A percentile compares a stretch with the other conserved stretches of the same genome.
Evolutionary conservation across 2,888 invertebrate species (phyloP).

Genomic region (Syritta pipiens): DNA sequence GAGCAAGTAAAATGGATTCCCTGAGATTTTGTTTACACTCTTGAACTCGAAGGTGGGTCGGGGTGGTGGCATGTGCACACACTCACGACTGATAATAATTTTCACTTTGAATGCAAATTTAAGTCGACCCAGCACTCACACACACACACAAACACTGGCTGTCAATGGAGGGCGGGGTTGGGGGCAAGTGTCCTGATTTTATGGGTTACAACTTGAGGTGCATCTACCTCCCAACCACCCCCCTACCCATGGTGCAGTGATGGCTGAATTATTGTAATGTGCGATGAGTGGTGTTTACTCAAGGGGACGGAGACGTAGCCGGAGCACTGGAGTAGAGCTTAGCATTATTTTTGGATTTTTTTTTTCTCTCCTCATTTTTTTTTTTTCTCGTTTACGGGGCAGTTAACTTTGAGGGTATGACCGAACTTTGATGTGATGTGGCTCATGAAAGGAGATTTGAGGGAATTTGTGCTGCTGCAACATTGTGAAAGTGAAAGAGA

Average conservation of each 20-base stretch:
- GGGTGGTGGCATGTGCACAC: neutral
- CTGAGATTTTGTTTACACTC: slow-evolving; percentile 53
- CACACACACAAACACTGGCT: slow-evolving; percentile 47
- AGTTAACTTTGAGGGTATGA: slow-evolving; percentile 41
- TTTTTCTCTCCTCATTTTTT: neutral
- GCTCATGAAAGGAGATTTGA: slow-evolving; percentile 73
- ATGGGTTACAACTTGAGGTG: slow-evolving; percentile 40
- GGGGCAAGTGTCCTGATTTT: slow-evolving; percentile 58
- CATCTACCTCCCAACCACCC: no score
- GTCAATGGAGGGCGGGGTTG: slow-evolving; percentile 47
- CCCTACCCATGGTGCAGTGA: slow-evolving; percentile 36
- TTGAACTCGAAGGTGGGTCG: slow-evolving; percentile 32
- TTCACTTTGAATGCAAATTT: slow-evolving; percentile 62
- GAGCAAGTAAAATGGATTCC: slow-evolving; percentile 56
- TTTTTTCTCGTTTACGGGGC: slow-evolving; percentile 5
- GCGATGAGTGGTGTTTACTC: slow-evolving; percentile 25
- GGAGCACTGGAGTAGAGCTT: neutral
- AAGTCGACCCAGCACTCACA: slow-evolving; percentile 41
- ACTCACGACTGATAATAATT: slow-evolving; percentile 34
- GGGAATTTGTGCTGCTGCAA: slow-evolving; percentile 74
- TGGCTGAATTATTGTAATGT: slow-evolving; percentile 50
- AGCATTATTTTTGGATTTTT: no score
- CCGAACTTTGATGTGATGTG: slow-evolving; percentile 33
- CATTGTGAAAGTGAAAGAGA: slow-evolving; percentile 48
- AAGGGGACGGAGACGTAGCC: slow-evolving; percentile 9